Evolutionary conservation across 2,797 vertebrate genomes (phyloP).

Genomic region (Sphenodon punctatus): DNA sequence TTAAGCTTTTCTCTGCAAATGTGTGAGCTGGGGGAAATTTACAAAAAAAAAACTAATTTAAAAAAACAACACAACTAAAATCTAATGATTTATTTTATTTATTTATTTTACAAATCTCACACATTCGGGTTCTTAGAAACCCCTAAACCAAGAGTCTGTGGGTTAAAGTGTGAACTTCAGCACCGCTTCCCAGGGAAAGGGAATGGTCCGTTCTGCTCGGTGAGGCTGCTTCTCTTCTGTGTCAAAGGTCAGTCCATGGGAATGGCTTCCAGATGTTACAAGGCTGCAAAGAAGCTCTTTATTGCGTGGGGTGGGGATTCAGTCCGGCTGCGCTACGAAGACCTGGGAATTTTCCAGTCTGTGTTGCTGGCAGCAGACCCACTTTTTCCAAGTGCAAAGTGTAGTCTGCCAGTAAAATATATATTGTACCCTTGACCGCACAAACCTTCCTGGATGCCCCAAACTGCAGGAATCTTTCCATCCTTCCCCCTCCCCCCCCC

Average conservation of each 20-base stretch:
- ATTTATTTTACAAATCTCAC: no score
- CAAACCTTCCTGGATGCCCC: not conserved
- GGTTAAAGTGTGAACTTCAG: no score
- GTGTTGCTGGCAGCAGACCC: not conserved
- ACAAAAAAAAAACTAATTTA: no score
- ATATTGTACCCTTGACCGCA: no score
- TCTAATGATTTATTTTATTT: no score
- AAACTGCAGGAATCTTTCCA: no score
- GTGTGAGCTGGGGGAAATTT: no score
- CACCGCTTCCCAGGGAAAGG: not conserved
- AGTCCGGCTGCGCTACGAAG: not conserved
- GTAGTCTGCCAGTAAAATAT: not conserved
- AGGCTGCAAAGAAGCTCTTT: not conserved
- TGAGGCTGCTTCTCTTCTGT: not conserved
- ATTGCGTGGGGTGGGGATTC: not conserved
- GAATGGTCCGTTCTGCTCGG: not conserved
- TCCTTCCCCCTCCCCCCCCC: no score
- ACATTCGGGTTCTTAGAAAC: no score
- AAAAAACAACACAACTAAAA: no score
- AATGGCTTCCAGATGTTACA: slow-evolving; percentile 30
- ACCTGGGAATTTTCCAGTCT: not conserved
- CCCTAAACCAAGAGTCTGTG: no score
- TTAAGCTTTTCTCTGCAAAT: no score
- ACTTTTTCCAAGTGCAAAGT: not conserved
- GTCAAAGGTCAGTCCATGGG: not conserved